Evolutionary conservation across 2,888 invertebrate genomes (phyloP).

Genomic region (Druceiella hillmani): DNA sequence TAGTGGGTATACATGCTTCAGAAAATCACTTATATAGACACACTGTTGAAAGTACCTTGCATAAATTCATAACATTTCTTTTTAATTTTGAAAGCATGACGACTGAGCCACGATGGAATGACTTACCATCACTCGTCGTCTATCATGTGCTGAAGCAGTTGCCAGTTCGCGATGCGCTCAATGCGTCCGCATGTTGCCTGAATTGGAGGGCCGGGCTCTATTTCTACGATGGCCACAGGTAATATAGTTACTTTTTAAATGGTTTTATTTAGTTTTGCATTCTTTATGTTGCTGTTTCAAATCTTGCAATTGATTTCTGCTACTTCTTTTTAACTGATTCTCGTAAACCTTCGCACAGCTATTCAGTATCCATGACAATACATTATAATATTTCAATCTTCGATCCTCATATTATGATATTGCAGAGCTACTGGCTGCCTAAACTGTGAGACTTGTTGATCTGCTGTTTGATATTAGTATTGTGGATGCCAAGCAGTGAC

Average conservation of each 20-base stretch:
- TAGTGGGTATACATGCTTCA: too few species aligned
- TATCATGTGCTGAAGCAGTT: conserved; percentile 37
- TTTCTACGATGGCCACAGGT: conserved; percentile 40
- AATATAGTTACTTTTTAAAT: neutral
- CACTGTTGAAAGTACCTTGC: too few species aligned
- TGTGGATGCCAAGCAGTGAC: too few species aligned
- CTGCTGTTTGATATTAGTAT: too few species aligned
- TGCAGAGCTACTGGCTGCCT: too few species aligned
- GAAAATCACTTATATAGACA: too few species aligned
- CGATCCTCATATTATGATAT: too few species aligned
- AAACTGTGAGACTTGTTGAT: too few species aligned
- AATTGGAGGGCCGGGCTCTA: conserved; percentile 51
- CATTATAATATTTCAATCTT: too few species aligned
- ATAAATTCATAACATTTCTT: neutral
- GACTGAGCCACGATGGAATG: conserved; percentile 31
- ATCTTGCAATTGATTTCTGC: conserved; percentile 18
- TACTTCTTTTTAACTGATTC: neutral
- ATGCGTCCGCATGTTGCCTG: conserved; percentile 44
- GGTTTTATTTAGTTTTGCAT: neutral
- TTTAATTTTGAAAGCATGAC: conserved; percentile 33
- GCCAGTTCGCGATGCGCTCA: conserved; percentile 35
- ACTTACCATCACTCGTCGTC: conserved; percentile 40
- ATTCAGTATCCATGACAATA: too few species aligned
- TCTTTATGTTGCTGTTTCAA: neutral
- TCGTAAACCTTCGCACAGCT: conserved; percentile 4